A percentile compares a stretch with the other conserved stretches of the same genome.
Evolutionary conservation across 2,888 invertebrate species (phyloP).

Genomic region (Microctonus hyperodae): DNA sequence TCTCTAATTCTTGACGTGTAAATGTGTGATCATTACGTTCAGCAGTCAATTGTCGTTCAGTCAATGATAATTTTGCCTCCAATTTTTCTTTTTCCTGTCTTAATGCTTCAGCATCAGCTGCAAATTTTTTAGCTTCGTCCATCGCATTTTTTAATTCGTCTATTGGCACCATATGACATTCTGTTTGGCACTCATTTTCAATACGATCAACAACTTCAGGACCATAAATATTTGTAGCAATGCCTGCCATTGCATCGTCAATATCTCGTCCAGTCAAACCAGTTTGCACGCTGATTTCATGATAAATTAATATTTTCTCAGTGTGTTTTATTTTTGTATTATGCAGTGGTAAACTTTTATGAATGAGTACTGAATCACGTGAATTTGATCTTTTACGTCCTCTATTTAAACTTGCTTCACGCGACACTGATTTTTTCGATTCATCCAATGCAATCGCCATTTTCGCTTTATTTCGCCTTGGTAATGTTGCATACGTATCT

Average conservation of each 20-base stretch:
- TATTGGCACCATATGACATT: constrained; percentile 65
- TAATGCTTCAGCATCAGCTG: constrained; percentile 59
- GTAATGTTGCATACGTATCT: constrained; percentile 81
- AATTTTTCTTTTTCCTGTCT: constrained; percentile 67
- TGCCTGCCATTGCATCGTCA: constrained; percentile 74
- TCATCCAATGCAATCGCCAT: constrained; percentile 58
- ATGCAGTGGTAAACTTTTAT: constrained; percentile 65
- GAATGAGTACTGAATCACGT: constrained; percentile 50
- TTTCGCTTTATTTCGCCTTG: constrained; percentile 70
- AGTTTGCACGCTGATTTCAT: constrained; percentile 81
- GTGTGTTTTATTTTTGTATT: constrained; percentile 61
- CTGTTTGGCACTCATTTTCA: constrained; percentile 71
- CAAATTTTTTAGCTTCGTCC: constrained; percentile 64
- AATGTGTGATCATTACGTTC: constrained; percentile 78
- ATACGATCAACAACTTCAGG: constrained; percentile 64
- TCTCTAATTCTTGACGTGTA: constrained; percentile 76
- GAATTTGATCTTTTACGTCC: constrained; percentile 35
- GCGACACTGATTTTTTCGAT: constrained; percentile 54
- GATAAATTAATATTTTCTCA: constrained; percentile 76
- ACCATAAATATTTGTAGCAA: constrained; percentile 54
- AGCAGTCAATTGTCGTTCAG: constrained; percentile 71
- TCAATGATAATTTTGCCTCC: constrained; percentile 67
- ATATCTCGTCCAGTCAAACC: constrained; percentile 76
- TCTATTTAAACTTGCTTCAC: constrained; percentile 63
- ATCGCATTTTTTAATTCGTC: constrained; percentile 69